Conservation (phyloP, 2,797 vertebrate species). For the Urosaurus nigricauda region DNA sequence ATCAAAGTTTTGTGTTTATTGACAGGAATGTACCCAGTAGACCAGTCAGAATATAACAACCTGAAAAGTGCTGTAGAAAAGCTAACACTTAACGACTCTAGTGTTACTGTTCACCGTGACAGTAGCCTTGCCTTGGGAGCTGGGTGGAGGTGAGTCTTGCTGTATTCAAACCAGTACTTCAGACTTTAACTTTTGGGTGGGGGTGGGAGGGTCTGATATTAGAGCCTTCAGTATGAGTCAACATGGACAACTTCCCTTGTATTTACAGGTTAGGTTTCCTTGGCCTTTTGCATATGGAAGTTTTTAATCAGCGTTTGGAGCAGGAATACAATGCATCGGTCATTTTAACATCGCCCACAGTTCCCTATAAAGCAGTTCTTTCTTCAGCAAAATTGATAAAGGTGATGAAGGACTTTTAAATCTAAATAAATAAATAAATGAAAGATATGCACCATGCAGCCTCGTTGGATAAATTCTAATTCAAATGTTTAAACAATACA, state of each 20-base stretch:
- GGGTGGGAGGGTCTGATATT: background rate
- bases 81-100: constrained; percentile 95
- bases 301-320: constrained; percentile 97
- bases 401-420: constrained; percentile 74
- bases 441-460: background rate
- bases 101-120: constrained; percentile 92
- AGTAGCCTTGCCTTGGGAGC: constrained; percentile 94
- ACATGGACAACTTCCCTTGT: background rate
- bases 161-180: background rate
- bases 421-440: background rate
- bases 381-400: constrained; percentile 93
- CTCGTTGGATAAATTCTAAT: background rate
- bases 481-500: background rate
- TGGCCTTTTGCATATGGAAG: constrained; percentile 97
- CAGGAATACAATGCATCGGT: constrained; percentile 96
- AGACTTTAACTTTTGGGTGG: constrained; percentile 17
- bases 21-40: constrained; percentile 93
- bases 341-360: constrained; percentile 93
- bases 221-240: background rate
- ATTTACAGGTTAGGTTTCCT: constrained; percentile 91
- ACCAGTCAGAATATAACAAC: constrained; percentile 93
- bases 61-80: constrained; percentile 93
- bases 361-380: constrained; percentile 93
- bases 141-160: constrained; percentile 92
- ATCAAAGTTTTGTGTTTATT: constrained; percentile 52